Evolutionary conservation across 2,797 vertebrate genomes (phyloP).

Genomic region (Muraenolepis orangiensis): DNA sequence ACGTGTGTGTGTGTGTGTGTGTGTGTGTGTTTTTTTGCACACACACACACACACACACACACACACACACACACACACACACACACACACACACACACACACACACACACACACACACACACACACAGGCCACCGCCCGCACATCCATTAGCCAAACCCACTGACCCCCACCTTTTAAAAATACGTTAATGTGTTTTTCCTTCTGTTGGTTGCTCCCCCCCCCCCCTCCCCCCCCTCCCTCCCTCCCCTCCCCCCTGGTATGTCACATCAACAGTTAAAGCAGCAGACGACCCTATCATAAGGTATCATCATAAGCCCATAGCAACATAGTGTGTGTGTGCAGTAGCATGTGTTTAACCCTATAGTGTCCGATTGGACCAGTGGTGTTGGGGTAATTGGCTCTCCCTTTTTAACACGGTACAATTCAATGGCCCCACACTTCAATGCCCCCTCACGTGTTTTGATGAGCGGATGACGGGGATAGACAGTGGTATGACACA

Average conservation of each 20-base stretch:
- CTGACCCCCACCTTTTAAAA: background rate
- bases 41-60: background rate
- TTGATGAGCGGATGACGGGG: constrained; percentile 37
- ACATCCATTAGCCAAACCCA: background rate
- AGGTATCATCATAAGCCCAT: no score
- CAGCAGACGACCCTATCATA: no score
- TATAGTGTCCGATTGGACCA: background rate
- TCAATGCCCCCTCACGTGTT: constrained; percentile 10
- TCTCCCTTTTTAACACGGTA: background rate
- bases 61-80: background rate
- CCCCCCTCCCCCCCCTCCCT: no score
- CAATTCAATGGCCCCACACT: background rate
- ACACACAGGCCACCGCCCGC: background rate
- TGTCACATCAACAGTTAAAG: no score
- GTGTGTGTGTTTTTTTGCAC: background rate
- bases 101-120: background rate
- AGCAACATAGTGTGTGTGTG: no score
- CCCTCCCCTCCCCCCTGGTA: no score
- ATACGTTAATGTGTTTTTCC: no score
- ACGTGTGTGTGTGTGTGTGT: background rate
- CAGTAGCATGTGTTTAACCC: background rate
- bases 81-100: no score
- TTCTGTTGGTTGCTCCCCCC: no score
- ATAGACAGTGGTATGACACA: constrained; percentile 29
- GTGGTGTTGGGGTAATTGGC: background rate